Base-by-base conservation (phyloP, 2,113 vertebrate species). In the Aldabrachelys gigantea region DNA sequence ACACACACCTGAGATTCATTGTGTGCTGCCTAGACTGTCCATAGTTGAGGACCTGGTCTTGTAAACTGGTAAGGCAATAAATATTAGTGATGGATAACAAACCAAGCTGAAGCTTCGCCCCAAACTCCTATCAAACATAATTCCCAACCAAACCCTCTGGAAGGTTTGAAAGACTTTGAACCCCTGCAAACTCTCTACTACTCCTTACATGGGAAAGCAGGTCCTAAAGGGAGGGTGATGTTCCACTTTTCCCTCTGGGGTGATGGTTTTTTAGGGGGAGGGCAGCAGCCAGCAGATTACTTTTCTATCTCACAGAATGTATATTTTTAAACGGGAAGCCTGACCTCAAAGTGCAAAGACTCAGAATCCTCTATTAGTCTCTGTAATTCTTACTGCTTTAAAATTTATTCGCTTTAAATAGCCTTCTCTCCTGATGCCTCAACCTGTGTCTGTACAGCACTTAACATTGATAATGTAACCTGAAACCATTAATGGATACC, bases 401-500 rank as follows among this genome's bases (percentile, higher is more conserved):
- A 89, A 35, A 54, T 53, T 53, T 80, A 87, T 87, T 91, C 91
- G 41, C 65, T 89, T 0, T 75, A 87, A 59, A 88, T 25, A 90
- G 82, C 5, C 52, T 84, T 78, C 41, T 27, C 75, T 78, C 41
- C 79, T 87, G 54, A 47, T 95, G 83, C 92, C 59, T 91, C 85
- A 87, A 27, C 87, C 47, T 14, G 1, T 85, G 81, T 93, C 87
- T 87, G 54, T 92, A 59, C 79, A 89, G 89, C 82, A 89, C 91
- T 92, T 59, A 65, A 62, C 47, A 69, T 50, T 92, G 95, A 96
- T 89, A 91, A 91, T 82, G 62, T 13, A 89, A 83, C 72, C 94
- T 92, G 76, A 95, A 95, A 84, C 29, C 80, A 86, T 91, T 95
- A 97, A 93, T 76, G 95, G 83, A 96, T 92, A 79, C 90, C 49